A percentile compares a stretch with the other conserved stretches of the same genome.
Evolutionary conservation across 2,888 invertebrate genomes (phyloP).

Genomic region (Ochlodes sylvanus): DNA sequence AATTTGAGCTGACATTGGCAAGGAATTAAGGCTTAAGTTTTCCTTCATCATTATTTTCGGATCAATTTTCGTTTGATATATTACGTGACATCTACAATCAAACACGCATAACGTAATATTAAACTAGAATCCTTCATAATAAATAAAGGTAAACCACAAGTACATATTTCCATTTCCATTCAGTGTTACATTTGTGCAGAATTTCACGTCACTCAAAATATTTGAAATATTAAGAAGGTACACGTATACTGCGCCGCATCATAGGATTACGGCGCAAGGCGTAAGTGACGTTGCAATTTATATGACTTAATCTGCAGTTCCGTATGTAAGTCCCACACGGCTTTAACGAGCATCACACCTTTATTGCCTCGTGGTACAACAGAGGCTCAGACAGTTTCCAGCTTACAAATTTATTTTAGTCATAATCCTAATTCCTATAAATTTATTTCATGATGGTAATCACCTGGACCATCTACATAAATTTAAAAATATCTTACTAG

Average conservation of each 20-base stretch:
- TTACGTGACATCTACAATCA: no score
- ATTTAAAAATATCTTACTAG: no score
- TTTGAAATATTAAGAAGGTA: constrained; percentile 32
- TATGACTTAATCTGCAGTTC: constrained; percentile 38
- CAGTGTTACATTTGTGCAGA: background rate
- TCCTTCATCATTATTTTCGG: no score
- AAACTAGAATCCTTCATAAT: no score
- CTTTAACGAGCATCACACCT: constrained; percentile 18
- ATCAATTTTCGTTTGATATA: no score
- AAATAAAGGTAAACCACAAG: no score
- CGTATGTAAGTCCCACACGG: constrained; percentile 26
- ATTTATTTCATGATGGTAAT: no score
- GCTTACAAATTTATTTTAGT: background rate
- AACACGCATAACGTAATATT: no score
- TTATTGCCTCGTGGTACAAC: constrained; percentile 12
- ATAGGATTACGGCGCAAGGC: constrained; percentile 28
- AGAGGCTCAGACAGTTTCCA: background rate
- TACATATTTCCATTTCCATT: background rate
- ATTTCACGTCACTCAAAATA: constrained; percentile 25
- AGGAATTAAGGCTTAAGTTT: no score
- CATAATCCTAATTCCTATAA: background rate
- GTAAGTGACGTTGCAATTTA: constrained; percentile 36
- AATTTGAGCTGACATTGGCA: no score
- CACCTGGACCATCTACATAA: no score
- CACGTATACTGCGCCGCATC: constrained; percentile 12